phyloP scores from a whole-genome alignment of 2,113 vertebrate genomes.

The Alethe diademata region DNA sequence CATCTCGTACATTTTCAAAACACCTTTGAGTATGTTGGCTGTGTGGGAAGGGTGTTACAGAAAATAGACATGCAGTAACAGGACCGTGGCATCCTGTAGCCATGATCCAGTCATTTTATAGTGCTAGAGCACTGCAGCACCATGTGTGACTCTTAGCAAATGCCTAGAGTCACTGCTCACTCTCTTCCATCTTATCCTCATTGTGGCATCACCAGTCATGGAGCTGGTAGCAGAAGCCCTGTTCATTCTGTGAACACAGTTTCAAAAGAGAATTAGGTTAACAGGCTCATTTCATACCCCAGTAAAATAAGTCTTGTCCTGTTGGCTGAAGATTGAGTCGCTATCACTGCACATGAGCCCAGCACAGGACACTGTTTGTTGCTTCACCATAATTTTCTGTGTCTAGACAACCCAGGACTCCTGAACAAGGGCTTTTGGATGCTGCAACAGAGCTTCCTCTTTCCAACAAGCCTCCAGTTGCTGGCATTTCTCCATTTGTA shows the following conservation, averaged over 20 bases:
- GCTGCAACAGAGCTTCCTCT: background rate
- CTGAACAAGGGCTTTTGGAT: background rate
- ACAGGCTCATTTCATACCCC: background rate
- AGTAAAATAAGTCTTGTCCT: background rate
- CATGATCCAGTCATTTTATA: background rate
- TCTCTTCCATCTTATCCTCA: background rate
- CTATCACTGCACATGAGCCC: fast-evolving
- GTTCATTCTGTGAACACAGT: background rate
- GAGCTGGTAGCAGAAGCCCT: background rate
- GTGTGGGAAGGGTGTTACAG: background rate
- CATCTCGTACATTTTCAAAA: background rate
- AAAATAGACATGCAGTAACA: background rate
- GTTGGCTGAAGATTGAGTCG: background rate
- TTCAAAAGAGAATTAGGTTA: background rate
- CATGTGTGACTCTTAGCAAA: background rate
- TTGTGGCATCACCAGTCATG: fast-evolving
- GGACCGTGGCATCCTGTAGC: background rate
- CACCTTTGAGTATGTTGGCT: background rate
- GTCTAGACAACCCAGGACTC: background rate
- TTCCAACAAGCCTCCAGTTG: background rate
- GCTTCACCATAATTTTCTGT: background rate
- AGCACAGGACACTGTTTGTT: background rate
- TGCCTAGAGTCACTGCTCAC: background rate
- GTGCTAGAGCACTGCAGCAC: background rate
- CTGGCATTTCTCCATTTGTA: background rate